These are phyloP conservation scores for Lepidochrysops patricia DNA, from an alignment of 2,888 invertebrate genomes.

Conservation along the genomic window DNA sequence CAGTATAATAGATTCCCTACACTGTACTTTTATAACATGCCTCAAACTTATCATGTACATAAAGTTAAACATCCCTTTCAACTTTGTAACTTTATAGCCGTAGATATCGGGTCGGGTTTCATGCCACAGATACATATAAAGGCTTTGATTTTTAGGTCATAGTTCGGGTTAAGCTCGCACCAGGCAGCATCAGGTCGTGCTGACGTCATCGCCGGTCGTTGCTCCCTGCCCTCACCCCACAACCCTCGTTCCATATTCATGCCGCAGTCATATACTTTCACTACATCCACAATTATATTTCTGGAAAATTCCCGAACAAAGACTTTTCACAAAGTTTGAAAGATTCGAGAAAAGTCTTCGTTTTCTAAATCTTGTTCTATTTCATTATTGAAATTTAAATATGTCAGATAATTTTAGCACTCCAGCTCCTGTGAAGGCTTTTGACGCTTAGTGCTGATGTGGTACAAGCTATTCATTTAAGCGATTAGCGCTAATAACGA, in stretches of 20 bases:
- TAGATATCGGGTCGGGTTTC: background rate
- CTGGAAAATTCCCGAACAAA: background rate
- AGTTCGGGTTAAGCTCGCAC: slow-evolving; percentile 61
- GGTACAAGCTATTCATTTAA: no score
- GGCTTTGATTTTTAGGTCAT: slow-evolving; percentile 41
- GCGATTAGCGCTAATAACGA: no score
- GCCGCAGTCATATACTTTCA: slow-evolving; percentile 32
- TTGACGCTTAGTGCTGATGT: no score
- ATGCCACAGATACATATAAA: slow-evolving; percentile 15
- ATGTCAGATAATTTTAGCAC: no score
- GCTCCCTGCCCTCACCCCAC: slow-evolving; percentile 38
- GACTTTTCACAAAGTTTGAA: background rate
- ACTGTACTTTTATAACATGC: no score
- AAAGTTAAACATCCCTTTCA: background rate
- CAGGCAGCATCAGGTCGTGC: slow-evolving; percentile 74
- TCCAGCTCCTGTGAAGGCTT: no score
- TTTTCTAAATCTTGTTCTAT: no score
- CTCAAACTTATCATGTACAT: background rate
- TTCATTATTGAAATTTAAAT: no score
- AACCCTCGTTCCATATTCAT: slow-evolving; percentile 48
- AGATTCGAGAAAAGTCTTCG: no score
- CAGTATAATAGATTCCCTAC: no score
- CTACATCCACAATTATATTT: background rate
- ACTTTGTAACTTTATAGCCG: background rate
- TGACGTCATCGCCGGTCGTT: slow-evolving; percentile 67